Conservation (phyloP, 2,888 invertebrate genomes). For the Blastobasis adustella region DNA sequence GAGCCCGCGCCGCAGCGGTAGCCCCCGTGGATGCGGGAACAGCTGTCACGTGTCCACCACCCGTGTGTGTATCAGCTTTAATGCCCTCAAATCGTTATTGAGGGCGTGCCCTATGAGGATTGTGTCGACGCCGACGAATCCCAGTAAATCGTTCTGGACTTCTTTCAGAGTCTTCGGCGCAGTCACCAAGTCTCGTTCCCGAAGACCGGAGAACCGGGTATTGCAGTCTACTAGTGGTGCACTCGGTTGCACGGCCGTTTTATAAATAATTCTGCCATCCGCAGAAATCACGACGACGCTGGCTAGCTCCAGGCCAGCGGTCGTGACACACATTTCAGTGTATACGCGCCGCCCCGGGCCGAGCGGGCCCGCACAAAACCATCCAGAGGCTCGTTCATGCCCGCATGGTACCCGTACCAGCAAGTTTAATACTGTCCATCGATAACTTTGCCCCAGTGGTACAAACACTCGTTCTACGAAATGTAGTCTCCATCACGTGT, state of each 20-base stretch:
- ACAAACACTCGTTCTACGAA: no score
- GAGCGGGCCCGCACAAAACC: no score
- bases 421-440: no score
- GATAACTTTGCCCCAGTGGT: no score
- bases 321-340: no score
- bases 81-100: slow-evolving; percentile 92
- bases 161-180: slow-evolving; percentile 82
- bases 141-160: slow-evolving; percentile 90
- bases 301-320: no score
- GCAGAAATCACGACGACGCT: no score
- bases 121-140: slow-evolving; percentile 86
- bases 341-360: no score
- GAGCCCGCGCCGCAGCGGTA: slow-evolving; percentile 88
- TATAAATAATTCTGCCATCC: slow-evolving; percentile 86
- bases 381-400: no score
- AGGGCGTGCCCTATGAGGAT: slow-evolving; percentile 96
- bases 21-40: slow-evolving; percentile 90
- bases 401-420: no score
- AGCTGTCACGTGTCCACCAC: slow-evolving; percentile 93
- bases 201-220: slow-evolving; percentile 96
- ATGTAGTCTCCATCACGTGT: no score
- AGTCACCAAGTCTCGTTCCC: slow-evolving; percentile 69
- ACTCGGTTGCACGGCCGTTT: slow-evolving; percentile 88
- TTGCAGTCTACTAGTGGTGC: slow-evolving; percentile 93
- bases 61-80: slow-evolving; percentile 87